These are phyloP conservation scores for Perithous albicinctus DNA, from an alignment of 2,888 invertebrate genomes.

Conservation along the genomic window DNA sequence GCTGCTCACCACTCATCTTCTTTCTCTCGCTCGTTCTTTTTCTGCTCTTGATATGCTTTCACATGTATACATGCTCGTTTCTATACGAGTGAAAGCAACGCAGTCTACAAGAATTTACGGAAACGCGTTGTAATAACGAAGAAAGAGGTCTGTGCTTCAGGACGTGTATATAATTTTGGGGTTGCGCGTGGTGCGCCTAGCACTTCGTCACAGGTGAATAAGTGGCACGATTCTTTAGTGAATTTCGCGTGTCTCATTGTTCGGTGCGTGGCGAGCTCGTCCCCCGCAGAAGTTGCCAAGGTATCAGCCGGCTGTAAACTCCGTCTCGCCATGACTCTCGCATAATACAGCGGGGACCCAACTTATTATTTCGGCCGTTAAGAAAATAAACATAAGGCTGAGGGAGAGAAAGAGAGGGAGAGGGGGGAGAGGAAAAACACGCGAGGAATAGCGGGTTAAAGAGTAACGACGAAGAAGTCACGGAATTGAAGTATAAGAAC, in stretches of 20 bases:
- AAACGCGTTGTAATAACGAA: conserved; percentile 33
- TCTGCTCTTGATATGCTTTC: conserved; percentile 14
- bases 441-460: conserved; percentile 44
- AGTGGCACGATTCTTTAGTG: conserved; percentile 41
- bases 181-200: conserved; percentile 21
- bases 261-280: background rate
- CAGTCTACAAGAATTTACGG: conserved; percentile 17
- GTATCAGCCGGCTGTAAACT: conserved; percentile 33
- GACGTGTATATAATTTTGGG: conserved; percentile 43
- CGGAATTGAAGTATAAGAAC: conserved; percentile 51
- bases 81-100: conserved; percentile 33
- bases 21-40: conserved; percentile 7
- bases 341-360: conserved; percentile 35
- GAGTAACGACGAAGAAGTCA: conserved; percentile 62
- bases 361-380: conserved; percentile 82
- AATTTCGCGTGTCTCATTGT: conserved; percentile 62
- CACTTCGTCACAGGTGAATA: conserved; percentile 64
- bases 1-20: conserved; percentile 30
- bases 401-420: conserved; percentile 1
- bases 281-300: conserved; percentile 49
- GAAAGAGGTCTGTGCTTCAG: background rate
- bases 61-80: background rate
- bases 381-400: conserved; percentile 76
- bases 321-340: conserved; percentile 27
- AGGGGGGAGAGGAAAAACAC: conserved; percentile 37